These are phyloP conservation scores for Hylaea fasciaria DNA, from an alignment of 2,888 invertebrate genomes.

Conservation along the genomic window DNA sequence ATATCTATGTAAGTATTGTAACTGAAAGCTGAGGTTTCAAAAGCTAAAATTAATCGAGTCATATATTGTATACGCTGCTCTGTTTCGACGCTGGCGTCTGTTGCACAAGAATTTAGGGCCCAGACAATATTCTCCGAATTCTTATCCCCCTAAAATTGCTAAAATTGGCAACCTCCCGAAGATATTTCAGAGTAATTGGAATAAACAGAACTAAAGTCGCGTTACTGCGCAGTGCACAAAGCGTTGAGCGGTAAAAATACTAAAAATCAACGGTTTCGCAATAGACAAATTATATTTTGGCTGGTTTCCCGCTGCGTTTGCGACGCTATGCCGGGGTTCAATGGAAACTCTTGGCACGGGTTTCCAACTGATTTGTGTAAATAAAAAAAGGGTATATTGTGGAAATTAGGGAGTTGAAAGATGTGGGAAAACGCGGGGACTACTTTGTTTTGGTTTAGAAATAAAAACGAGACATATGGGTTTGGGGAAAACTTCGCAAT, in stretches of 20 bases:
- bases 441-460: too few species aligned
- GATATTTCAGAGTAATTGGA: conserved; percentile 22
- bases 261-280: conserved; percentile 43
- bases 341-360: conserved; percentile 40
- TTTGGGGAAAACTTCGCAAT: too few species aligned
- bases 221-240: conserved; percentile 22
- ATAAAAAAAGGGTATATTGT: conserved; percentile 1
- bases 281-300: conserved; percentile 47
- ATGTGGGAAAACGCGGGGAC: not conserved
- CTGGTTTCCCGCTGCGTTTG: conserved; percentile 31
- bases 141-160: conserved; percentile 9
- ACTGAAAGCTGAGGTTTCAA: too few species aligned
- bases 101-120: too few species aligned
- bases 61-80: too few species aligned
- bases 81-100: too few species aligned
- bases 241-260: conserved; percentile 37
- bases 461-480: too few species aligned
- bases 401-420: not conserved
- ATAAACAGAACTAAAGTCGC: conserved; percentile 27
- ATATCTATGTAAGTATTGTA: too few species aligned
- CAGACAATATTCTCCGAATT: too few species aligned
- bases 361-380: conserved; percentile 13
- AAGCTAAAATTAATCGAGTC: too few species aligned
- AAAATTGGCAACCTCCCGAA: conserved; percentile 19
- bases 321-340: conserved; percentile 33